Conservation (phyloP, 2,113 vertebrate species). For the Trichechus manatus region DNA sequence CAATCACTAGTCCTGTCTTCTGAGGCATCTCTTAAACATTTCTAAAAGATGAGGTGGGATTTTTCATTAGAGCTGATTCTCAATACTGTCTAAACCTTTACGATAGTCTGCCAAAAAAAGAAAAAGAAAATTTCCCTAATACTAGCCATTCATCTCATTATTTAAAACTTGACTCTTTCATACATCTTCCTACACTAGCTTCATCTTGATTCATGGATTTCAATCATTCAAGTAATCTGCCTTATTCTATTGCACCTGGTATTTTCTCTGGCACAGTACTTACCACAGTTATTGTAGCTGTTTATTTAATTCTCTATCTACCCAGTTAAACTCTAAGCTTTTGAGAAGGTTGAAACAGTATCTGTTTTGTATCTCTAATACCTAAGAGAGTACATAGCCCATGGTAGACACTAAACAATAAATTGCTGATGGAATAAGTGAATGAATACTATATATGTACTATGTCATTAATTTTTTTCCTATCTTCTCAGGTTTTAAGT, state of each 20-base stretch:
- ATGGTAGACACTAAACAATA: not conserved
- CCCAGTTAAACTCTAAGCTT: not conserved
- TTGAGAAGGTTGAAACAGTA: not conserved
- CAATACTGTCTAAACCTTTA: conserved; percentile 2
- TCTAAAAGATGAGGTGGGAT: not conserved
- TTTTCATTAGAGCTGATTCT: conserved; percentile 41
- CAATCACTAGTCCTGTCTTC: too few species aligned
- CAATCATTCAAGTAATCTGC: not conserved
- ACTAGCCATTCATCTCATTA: not conserved
- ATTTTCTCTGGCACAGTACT: not conserved
- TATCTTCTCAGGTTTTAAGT: too few species aligned
- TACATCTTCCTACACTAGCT: not conserved
- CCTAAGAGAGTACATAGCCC: too few species aligned
- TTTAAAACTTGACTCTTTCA: not conserved
- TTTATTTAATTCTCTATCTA: not conserved
- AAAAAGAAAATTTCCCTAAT: not conserved
- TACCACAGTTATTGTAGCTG: not conserved
- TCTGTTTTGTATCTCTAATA: not conserved
- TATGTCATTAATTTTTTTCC: not conserved
- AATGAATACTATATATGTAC: not conserved
- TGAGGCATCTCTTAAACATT: not conserved
- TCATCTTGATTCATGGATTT: conserved; percentile 15
- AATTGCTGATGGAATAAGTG: not conserved
- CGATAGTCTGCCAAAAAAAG: not conserved
- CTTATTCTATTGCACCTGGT: not conserved